These are phyloP conservation scores for Eupeodes latifasciatus DNA, from an alignment of 2,888 invertebrate species.

Conservation along the genomic window DNA sequence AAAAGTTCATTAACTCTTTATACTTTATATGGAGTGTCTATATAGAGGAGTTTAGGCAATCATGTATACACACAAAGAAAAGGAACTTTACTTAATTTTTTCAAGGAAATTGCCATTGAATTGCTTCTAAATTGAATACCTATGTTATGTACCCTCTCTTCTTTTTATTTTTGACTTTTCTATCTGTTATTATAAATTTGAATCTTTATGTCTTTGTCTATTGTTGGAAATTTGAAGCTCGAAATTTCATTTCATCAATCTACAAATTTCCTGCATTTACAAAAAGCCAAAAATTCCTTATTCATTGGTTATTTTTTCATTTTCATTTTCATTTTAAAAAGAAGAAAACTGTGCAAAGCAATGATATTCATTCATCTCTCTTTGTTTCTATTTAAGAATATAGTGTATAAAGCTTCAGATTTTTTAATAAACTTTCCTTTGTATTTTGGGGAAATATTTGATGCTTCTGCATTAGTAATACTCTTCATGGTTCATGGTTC, in stretches of 20 bases:
- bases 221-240: neutral
- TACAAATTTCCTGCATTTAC: constrained; percentile 29
- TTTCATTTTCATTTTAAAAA: constrained; percentile 29
- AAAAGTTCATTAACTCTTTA: no score
- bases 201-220: constrained; percentile 2
- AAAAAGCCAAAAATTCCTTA: constrained; percentile 28
- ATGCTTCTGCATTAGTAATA: no score
- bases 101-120: constrained; percentile 13
- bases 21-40: no score
- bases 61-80: no score
- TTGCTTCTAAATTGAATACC: constrained; percentile 23
- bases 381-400: neutral
- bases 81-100: neutral
- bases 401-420: neutral
- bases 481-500: no score
- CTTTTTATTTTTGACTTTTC: neutral
- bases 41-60: no score
- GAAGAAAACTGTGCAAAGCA: neutral
- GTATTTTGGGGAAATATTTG: neutral
- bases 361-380: constrained; percentile 9
- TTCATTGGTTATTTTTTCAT: constrained; percentile 55
- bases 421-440: constrained; percentile 48
- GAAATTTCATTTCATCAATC: constrained; percentile 17
- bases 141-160: neutral
- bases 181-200: constrained; percentile 44